Evolutionary conservation across 2,888 invertebrate genomes (phyloP).

Genomic region (Spisula solida): DNA sequence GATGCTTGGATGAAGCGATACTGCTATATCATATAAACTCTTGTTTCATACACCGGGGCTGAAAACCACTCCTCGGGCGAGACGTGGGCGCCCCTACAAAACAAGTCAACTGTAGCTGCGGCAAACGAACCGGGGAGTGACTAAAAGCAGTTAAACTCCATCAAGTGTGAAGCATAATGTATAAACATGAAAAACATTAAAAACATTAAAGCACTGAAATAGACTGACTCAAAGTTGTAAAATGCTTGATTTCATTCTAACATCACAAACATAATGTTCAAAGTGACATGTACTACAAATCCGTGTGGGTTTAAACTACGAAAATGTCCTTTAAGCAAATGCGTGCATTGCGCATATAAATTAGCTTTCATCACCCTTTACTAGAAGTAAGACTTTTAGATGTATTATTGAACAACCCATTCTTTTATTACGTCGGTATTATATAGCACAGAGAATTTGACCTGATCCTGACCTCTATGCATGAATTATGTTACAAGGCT

Average conservation of each 20-base stretch:
- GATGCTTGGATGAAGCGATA: background rate
- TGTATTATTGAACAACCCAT: no score
- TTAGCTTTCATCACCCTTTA: no score
- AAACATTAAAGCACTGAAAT: background rate
- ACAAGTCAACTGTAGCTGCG: slow-evolving; percentile 6
- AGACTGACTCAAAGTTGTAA: slow-evolving; percentile 5
- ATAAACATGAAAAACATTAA: slow-evolving; percentile 1
- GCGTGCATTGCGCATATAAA: no score
- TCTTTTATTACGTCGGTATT: no score
- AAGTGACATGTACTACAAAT: background rate
- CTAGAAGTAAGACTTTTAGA: no score
- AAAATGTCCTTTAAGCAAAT: background rate
- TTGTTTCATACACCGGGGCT: slow-evolving; percentile 5
- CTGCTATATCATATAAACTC: no score
- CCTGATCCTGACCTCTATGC: no score
- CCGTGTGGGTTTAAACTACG: background rate
- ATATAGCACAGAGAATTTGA: no score
- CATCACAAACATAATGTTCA: background rate
- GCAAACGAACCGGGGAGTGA: background rate
- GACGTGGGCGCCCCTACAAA: background rate
- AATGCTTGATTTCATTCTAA: slow-evolving; percentile 17
- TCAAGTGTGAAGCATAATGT: slow-evolving; percentile 4
- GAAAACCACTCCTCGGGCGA: slow-evolving; percentile 4
- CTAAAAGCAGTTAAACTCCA: background rate
- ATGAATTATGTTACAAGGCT: no score